These are phyloP conservation scores for Murina feae DNA, from an alignment of 2,113 vertebrate genomes.

Conservation along the genomic window DNA sequence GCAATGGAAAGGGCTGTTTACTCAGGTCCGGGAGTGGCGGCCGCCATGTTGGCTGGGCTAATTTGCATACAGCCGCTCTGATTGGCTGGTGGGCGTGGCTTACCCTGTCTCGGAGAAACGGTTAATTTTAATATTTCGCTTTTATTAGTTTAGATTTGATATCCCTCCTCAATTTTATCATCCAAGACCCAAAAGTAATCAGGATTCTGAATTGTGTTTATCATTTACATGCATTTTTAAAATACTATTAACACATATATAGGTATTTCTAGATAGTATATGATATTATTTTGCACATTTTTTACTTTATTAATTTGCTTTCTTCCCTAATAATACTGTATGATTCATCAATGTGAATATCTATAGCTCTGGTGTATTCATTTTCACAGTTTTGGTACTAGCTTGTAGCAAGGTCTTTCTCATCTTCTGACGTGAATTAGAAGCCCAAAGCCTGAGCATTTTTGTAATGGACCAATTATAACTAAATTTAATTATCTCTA, in stretches of 20 bases:
- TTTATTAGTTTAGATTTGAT: too few relatives aligned
- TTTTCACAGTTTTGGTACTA: not conserved
- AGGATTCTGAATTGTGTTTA: not conserved
- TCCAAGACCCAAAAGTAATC: not conserved
- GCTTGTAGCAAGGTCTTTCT: not conserved
- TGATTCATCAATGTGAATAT: not conserved
- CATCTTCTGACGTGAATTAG: constrained; percentile 4
- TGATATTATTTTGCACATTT: constrained; percentile 7
- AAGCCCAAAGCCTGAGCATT: not conserved
- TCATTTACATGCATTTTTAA: not conserved
- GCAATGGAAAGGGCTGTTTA: too few relatives aligned
- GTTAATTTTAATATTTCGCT: too few relatives aligned
- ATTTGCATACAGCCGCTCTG: too few relatives aligned
- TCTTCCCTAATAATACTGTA: not conserved
- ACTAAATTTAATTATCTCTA: not conserved
- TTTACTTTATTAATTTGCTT: not conserved
- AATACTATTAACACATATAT: not conserved
- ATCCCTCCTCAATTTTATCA: not conserved
- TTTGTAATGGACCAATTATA: not conserved
- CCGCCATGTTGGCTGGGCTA: too few relatives aligned
- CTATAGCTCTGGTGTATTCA: not conserved
- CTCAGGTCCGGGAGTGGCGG: too few relatives aligned
- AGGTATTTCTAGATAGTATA: not conserved
- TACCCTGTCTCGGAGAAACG: too few relatives aligned
- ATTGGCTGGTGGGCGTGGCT: too few relatives aligned